These are phyloP conservation scores for Equus quagga DNA, from an alignment of 2,113 vertebrate genomes.

Conservation along the genomic window DNA sequence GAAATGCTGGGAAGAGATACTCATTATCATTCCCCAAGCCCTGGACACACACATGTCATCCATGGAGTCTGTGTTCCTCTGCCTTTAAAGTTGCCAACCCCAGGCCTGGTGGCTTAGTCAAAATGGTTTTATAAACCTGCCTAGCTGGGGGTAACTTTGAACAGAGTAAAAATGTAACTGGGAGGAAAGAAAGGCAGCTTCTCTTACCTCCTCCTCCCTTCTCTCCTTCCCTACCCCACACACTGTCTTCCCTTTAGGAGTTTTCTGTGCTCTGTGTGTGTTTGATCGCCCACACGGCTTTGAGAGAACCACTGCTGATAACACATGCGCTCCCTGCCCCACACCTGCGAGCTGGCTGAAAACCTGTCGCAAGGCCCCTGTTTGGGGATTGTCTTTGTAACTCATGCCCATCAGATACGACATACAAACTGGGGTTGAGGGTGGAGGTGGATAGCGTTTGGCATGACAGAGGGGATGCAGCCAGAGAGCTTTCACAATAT, in stretches of 20 bases:
- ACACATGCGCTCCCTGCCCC: conserved; percentile 43
- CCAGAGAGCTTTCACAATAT: conserved; percentile 35
- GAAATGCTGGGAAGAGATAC: conserved; percentile 10
- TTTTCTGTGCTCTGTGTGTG: conserved; percentile 8
- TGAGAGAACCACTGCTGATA: conserved; percentile 43
- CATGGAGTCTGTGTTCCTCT: neutral
- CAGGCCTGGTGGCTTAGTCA: neutral
- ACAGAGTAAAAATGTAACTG: conserved; percentile 33
- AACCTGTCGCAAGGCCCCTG: conserved; percentile 22
- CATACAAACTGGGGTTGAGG: neutral
- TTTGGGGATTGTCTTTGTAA: conserved; percentile 52
- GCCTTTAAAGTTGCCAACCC: neutral
- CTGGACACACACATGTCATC: neutral
- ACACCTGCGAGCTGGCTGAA: conserved; percentile 67
- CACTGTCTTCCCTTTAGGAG: conserved; percentile 25
- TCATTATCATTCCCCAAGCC: neutral
- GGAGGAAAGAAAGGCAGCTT: neutral
- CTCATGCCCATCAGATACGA: conserved; percentile 74
- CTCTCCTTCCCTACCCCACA: neutral
- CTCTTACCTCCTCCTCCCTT: neutral
- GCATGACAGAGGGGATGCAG: neutral
- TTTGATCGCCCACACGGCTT: conserved; percentile 43
- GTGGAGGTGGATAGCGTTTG: neutral
- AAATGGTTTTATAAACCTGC: conserved; percentile 43
- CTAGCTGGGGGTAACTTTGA: neutral